Percentiles rank a stretch among this genome's conserved stretches.
Conservation (phyloP, 2,113 vertebrate species). For the Rhea pennata region DNA sequence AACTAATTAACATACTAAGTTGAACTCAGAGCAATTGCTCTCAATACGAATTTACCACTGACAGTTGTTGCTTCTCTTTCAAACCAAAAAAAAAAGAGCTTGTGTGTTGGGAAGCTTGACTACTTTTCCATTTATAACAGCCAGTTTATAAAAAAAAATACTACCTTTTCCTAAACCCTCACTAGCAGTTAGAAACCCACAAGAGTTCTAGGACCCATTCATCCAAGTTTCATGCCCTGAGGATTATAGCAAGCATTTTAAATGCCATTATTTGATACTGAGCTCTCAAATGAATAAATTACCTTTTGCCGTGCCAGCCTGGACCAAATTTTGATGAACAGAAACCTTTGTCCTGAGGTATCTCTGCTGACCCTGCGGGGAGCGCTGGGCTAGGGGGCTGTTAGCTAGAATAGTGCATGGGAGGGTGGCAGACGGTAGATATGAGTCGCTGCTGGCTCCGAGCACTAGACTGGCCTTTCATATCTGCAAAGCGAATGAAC, state of each 20-base stretch:
- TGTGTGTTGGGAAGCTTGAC: neutral
- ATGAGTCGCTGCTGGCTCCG: neutral
- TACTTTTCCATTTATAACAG: neutral
- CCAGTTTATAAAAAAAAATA: neutral
- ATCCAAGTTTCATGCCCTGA: neutral
- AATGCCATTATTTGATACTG: conserved; percentile 30
- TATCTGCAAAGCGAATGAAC: neutral
- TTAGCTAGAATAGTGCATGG: neutral
- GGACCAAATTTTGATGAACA: neutral
- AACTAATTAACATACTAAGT: neutral
- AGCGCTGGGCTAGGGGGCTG: accelerated
- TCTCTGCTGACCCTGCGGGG: neutral
- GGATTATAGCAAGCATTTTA: neutral
- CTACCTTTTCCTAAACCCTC: neutral
- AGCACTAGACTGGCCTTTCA: neutral
- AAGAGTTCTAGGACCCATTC: neutral
- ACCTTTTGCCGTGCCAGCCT: neutral
- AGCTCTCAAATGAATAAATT: conserved; percentile 4
- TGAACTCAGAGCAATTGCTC: neutral
- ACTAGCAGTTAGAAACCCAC: neutral
- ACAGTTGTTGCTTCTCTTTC: neutral
- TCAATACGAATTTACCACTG: neutral
- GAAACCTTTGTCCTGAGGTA: neutral
- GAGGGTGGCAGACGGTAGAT: neutral
- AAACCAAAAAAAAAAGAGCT: neutral